Percentiles rank a stretch among this genome's conserved stretches.
Conservation (phyloP, 2,797 vertebrate species). For the Pteronotus mesoamericanus region DNA sequence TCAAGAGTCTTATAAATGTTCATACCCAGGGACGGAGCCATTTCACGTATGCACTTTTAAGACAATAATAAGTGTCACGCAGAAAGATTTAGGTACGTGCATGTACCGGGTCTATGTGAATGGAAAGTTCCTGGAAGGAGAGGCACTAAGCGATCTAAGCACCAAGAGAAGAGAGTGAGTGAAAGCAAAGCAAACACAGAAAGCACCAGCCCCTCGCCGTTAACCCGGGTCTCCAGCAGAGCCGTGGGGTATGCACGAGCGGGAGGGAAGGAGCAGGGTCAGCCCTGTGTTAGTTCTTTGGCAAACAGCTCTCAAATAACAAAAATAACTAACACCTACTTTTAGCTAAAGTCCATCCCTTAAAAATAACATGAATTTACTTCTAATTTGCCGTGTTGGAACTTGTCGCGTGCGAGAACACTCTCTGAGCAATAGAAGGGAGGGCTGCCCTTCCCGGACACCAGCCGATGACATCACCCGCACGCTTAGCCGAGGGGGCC, state of each 20-base stretch:
- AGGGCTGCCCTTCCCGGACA: not conserved
- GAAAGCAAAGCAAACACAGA: not conserved
- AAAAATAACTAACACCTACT: not conserved
- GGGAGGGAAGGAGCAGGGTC: not conserved
- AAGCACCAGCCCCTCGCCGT: not conserved
- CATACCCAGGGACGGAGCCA: not conserved
- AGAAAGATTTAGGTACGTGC: not conserved
- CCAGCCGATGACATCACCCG: accelerated
- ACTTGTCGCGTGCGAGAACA: accelerated
- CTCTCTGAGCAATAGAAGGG: accelerated
- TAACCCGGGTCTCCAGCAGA: too few species aligned
- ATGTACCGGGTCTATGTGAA: accelerated
- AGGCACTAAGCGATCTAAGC: accelerated
- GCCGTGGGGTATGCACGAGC: not conserved
- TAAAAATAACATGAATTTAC: not conserved
- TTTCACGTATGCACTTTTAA: accelerated
- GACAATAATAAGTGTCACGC: accelerated
- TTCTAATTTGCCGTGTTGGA: not conserved
- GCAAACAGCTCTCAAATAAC: not conserved
- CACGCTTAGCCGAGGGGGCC: too few species aligned
- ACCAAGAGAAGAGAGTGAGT: not conserved
- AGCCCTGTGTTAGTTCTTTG: accelerated
- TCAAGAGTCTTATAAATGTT: not conserved
- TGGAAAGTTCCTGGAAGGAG: not conserved
- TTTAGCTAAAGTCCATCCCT: not conserved